phyloP scores from a whole-genome alignment of 2,888 invertebrate genomes.

The Julus scandinavius region DNA sequence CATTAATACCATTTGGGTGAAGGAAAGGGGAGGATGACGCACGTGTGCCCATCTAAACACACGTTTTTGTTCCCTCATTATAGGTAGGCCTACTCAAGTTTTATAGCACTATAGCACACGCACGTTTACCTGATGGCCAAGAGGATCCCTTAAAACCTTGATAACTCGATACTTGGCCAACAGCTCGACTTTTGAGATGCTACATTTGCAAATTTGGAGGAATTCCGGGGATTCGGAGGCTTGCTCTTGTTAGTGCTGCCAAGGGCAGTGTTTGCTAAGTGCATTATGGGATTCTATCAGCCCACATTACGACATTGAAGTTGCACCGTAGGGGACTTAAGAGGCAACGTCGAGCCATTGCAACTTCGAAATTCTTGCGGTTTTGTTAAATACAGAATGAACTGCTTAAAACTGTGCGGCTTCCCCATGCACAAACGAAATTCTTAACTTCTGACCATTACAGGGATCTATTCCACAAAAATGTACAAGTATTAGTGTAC shows the following conservation, averaged over 20 bases:
- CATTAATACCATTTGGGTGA: slow-evolving; percentile 31
- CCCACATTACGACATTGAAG: no score
- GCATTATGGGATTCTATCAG: no score
- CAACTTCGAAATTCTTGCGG: no score
- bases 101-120: not conserved
- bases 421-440: no score
- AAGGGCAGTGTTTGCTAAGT: not conserved
- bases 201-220: not conserved
- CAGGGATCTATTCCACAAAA: no score
- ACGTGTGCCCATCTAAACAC: not conserved
- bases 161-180: not conserved
- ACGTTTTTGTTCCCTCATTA: slow-evolving; percentile 39
- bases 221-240: not conserved
- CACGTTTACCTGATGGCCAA: slow-evolving; percentile 15
- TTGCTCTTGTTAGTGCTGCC: not conserved
- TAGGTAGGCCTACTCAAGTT: slow-evolving; percentile 21
- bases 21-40: slow-evolving; percentile 31
- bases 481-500: no score
- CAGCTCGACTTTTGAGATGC: not conserved
- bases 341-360: no score
- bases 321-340: no score
- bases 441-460: no score
- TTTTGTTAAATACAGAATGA: no score
- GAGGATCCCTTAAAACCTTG: not conserved
- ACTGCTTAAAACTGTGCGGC: no score